A percentile compares a stretch with the other conserved stretches of the same genome.
Evolutionary conservation across 2,797 vertebrate genomes (phyloP).

Genomic region (Argya squamiceps): DNA sequence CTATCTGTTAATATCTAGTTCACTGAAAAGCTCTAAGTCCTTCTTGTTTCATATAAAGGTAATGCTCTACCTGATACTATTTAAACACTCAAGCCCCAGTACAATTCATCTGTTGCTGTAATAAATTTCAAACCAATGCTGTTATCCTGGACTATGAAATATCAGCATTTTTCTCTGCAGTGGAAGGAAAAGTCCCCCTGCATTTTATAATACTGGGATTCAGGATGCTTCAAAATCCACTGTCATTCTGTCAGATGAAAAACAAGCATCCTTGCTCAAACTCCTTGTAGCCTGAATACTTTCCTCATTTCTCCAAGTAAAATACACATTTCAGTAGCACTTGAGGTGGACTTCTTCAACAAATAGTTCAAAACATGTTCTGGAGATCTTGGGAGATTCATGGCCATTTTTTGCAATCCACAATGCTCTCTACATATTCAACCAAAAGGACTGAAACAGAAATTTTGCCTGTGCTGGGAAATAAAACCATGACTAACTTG

Average conservation of each 20-base stretch:
- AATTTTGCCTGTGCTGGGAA: not conserved
- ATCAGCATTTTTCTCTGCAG: rapidly evolving
- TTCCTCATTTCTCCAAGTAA: not conserved
- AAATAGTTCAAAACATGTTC: not conserved
- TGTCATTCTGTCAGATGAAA: not conserved
- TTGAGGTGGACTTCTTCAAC: not conserved
- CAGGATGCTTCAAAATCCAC: not conserved
- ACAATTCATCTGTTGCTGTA: not conserved
- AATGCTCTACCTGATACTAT: not conserved
- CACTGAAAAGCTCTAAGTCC: constrained; percentile 18
- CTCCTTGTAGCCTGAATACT: not conserved
- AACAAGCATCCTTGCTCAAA: not conserved
- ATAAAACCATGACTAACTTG: not conserved
- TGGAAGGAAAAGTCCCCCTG: not conserved
- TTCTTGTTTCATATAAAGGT: not conserved
- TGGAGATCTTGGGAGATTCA: not conserved
- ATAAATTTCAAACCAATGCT: not conserved
- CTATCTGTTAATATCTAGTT: constrained; percentile 65
- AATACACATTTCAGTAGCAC: not conserved
- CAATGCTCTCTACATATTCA: not conserved
- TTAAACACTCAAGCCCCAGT: not conserved
- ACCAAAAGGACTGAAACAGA: not conserved
- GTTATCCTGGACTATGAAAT: not conserved
- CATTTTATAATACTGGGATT: not conserved
- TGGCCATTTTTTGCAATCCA: not conserved